Conservation (phyloP, 2,113 vertebrate species). For the Furnarius figulus region DNA sequence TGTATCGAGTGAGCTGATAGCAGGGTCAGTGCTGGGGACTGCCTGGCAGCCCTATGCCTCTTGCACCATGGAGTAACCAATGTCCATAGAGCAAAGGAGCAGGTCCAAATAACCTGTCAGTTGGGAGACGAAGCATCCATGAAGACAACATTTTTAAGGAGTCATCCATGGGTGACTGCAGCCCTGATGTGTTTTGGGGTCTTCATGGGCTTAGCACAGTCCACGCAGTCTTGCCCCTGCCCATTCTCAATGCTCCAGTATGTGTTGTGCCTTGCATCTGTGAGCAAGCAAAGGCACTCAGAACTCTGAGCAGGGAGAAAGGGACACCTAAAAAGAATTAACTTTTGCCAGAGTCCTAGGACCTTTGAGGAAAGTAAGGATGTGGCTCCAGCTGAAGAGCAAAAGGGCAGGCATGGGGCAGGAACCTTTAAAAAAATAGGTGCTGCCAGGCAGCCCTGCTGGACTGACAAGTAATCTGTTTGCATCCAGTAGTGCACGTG, state of each 20-base stretch:
- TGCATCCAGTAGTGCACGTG: rapidly evolving
- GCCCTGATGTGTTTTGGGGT: neutral
- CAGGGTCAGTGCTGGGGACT: neutral
- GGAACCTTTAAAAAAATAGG: neutral
- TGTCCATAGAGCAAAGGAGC: neutral
- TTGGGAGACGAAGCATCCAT: rapidly evolving
- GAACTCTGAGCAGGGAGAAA: neutral
- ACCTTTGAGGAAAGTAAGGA: neutral
- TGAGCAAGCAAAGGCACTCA: neutral
- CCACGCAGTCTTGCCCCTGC: neutral
- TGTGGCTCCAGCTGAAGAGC: neutral
- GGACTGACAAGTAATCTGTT: neutral
- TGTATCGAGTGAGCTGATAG: neutral
- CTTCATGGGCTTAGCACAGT: neutral
- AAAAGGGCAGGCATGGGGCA: neutral
- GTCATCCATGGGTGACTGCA: neutral
- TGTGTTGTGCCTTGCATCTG: neutral
- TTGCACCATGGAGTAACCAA: rapidly evolving
- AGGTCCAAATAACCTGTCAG: neutral
- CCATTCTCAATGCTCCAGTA: rapidly evolving
- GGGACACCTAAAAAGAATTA: neutral
- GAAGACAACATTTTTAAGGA: neutral
- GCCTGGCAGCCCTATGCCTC: neutral
- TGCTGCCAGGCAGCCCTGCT: neutral
- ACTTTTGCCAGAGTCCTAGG: rapidly evolving